A percentile compares a stretch with the other conserved stretches of the same genome.
Evolutionary conservation across 2,113 vertebrate species (phyloP).

Genomic region (Notechis scutatus): DNA sequence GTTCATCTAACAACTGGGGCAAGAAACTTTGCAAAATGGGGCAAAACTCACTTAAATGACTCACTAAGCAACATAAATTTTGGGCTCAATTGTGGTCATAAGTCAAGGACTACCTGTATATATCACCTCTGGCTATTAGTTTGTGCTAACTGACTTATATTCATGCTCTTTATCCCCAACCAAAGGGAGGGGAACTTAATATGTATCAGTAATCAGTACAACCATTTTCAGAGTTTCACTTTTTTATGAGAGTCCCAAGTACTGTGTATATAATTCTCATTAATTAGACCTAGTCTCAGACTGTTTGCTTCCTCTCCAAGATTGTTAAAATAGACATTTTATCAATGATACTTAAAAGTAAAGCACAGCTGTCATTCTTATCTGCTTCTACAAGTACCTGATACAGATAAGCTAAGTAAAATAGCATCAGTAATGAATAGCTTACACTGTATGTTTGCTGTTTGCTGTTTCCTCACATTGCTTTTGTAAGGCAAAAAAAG

Average conservation of each 20-base stretch:
- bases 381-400: constrained; percentile 65
- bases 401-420: constrained; percentile 69
- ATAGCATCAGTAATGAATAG: constrained; percentile 68
- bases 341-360: constrained; percentile 61
- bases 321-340: constrained; percentile 52
- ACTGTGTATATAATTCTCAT: constrained; percentile 22
- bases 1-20: too few relatives aligned
- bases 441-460: constrained; percentile 67
- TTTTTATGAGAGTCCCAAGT: constrained; percentile 27
- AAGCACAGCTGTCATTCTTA: constrained; percentile 55
- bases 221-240: constrained; percentile 46
- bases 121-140: not conserved
- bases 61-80: not conserved
- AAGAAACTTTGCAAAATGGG: not conserved
- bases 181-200: not conserved
- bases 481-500: constrained; percentile 52
- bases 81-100: not conserved
- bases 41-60: not conserved
- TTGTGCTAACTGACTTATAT: constrained; percentile 19
- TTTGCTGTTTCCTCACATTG: constrained; percentile 68
- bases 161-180: not conserved
- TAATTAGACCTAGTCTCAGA: constrained; percentile 30
- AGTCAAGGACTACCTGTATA: not conserved
- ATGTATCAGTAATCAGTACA: constrained; percentile 43
- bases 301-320: constrained; percentile 48